Base-by-base conservation (phyloP, 1,140 invertebrate species). In the Temnothorax curvispinosus region DNA sequence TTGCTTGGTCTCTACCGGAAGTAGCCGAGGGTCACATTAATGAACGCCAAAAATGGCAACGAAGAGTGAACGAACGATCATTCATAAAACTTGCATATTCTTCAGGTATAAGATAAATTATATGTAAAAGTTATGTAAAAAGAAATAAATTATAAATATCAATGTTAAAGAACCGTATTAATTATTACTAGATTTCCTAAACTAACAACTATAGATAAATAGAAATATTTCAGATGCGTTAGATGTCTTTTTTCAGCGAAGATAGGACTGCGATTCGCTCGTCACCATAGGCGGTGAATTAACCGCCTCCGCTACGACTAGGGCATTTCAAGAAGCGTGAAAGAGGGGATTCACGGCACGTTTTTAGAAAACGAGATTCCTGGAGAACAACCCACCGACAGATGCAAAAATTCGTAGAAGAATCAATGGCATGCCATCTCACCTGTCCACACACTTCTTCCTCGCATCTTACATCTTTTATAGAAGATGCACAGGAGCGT, bases 401-500 rank as follows among this genome's bases (percentile, higher is more conserved):
- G 95, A 95, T 95, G 95, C 95, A 94, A 94, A 95, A 95, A 93
- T 94, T 91, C 86, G 71, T 90, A 88, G 85, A 81, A 86, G 91
- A 94, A 94, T 94, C 93, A 92, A 93, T 93, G 88, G 85, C 27
- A 60, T 67, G 84, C 74, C 65, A 81, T 89, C 91, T 91, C 94
- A 95, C 95, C 95, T 95, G 95, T 95, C 94, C 91, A 92, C 91
- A 94, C 92, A 94, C 92, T 92, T 93, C 90, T 90, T 89, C 88
- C 74, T 77, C 27, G 54, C 13, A 74, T 54, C 58, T 87, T 67
- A 80, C 65, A 87, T 87, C 58, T 32, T 75, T 38, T 41, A 75
- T 67, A 58, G 38, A 71, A 76, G 64, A 74, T 71, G 65, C 35
- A n/a, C 87, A 81, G 90, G 84, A 84, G 38, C 87, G 89, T 84